A percentile compares a stretch with the other conserved stretches of the same genome.
These are phyloP conservation scores for Corythaeola cristata DNA, from an alignment of 2,113 vertebrate species.

Conservation along the genomic window DNA sequence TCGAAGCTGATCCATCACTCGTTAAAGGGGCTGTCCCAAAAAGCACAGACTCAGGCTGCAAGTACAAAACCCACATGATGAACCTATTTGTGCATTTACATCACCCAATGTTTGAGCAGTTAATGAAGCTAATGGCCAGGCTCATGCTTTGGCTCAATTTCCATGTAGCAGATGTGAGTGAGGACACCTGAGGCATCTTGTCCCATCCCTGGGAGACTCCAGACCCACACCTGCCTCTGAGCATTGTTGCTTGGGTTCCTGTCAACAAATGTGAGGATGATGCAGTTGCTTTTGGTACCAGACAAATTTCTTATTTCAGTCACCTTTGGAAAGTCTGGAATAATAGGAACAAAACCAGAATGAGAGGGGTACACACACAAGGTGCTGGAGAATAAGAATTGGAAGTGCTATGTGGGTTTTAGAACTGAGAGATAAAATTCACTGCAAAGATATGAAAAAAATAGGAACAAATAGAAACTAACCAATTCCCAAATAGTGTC, in stretches of 20 bases:
- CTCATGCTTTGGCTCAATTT: not conserved
- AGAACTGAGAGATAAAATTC: not conserved
- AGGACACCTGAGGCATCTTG: not conserved
- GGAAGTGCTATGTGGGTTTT: not conserved
- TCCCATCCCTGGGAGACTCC: not conserved
- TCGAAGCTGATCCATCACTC: not conserved
- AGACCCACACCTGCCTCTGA: not conserved
- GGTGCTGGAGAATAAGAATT: not conserved
- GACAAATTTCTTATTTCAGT: not conserved
- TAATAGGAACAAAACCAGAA: not conserved
- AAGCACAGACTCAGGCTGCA: accelerated
- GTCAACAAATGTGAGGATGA: not conserved
- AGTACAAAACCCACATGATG: not conserved
- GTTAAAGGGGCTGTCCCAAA: not conserved
- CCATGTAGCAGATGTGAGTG: not conserved
- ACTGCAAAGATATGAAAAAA: not conserved
- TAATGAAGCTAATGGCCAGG: not conserved
- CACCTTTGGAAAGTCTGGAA: not conserved
- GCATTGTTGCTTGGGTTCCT: accelerated
- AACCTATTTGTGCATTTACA: not conserved
- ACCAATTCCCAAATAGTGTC: not conserved
- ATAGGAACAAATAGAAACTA: not conserved
- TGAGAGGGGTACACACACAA: not conserved
- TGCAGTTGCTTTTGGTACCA: not conserved
- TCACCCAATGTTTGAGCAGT: not conserved